Conservation (phyloP, 2,888 invertebrate genomes). For the Helicoverpa assulta region DNA sequence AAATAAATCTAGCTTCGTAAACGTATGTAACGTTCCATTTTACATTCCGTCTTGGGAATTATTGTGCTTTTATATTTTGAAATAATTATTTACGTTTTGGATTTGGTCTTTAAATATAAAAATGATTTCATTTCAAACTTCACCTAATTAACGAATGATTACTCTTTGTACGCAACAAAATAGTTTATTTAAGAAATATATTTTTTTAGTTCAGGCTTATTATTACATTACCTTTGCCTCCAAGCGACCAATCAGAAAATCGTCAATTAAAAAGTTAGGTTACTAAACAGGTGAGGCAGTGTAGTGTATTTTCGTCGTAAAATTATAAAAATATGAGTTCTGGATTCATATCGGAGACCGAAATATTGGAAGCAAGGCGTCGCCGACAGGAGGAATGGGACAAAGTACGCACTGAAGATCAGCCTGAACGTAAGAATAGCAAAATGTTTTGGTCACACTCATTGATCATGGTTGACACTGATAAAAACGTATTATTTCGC, state of each 20-base stretch:
- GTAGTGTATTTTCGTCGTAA: constrained; percentile 35
- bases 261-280: constrained; percentile 55
- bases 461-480: constrained; percentile 48
- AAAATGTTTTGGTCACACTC: constrained; percentile 38
- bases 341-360: constrained; percentile 97
- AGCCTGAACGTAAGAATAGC: constrained; percentile 93
- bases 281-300: constrained; percentile 31
- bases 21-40: neutral
- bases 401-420: constrained; percentile 96
- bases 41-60: neutral
- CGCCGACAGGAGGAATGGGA: constrained; percentile 99
- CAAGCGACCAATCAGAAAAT: constrained; percentile 31
- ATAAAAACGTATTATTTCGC: constrained; percentile 32
- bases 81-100: no score
- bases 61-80: no score
- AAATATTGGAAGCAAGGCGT: constrained; percentile 94
- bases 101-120: no score
- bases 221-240: constrained; percentile 16
- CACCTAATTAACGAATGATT: neutral
- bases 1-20: constrained; percentile 8
- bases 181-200: neutral
- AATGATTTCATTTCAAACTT: no score
- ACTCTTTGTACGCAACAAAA: neutral
- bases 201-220: constrained; percentile 5
- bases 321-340: constrained; percentile 93